Evolutionary conservation across 2,113 vertebrate genomes (phyloP), one percentile per base, ranked within the genome.

Genomic region (Collichthys lucidus): DNA sequence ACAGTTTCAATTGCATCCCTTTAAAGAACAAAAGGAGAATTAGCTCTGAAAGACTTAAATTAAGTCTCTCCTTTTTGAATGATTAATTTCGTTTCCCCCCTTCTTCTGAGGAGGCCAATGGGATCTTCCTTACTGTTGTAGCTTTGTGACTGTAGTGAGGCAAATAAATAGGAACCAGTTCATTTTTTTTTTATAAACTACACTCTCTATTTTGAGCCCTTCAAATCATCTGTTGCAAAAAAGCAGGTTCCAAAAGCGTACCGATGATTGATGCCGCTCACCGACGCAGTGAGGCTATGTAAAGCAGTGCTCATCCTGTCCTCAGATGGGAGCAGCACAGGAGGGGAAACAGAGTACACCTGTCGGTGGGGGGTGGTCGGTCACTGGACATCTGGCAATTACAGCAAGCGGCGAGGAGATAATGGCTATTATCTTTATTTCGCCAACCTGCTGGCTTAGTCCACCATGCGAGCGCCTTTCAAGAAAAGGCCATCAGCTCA

Each of bases 391-490:
- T 82, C 70, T 82, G 82, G 79, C 84, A 87, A 80, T 92, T 86
- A 79, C 74, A 19, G 60, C 83, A 70, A 92, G 77, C 49, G 74
- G 69, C n/a, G 79, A 89, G 82, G 70, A 84, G 85, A 83, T 85
- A 90, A 89, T 86, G 91, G 61, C 83, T 71, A 78, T 91, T 91
- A 84, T 89, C 75, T 89, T 91, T 88, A 85, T 91, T 84, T 90
- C 87, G 76, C 49, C 82, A 62, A 86, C 83, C 74, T 67, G 88
- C 89, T 84, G 83, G 62, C 76, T 87, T 62, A 11, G 78, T 80
- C 81, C 61, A 20, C 65, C 42, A 11, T 46, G 52, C 57, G 2
- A 22, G 85, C 55, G 4, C 77, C 60, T 75, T 87, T 85, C 50
- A 57, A 77, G 78, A 86, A 79, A n/a, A 71, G 46, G 49, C 76